Evolutionary conservation across 2,797 vertebrate species (phyloP).

Genomic region (Valencia hispanica): DNA sequence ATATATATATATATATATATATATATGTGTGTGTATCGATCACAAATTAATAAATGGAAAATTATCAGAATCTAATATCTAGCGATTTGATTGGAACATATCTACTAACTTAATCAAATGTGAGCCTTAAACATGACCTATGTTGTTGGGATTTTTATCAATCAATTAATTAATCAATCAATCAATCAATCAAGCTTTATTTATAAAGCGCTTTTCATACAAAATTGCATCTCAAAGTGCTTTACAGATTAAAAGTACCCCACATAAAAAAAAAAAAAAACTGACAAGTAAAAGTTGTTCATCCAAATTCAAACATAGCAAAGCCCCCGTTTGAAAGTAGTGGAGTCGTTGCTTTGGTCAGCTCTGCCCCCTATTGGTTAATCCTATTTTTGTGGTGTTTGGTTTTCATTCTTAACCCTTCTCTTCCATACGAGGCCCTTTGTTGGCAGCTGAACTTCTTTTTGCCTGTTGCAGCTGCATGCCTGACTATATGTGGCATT

Average conservation of each 20-base stretch:
- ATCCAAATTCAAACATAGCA: neutral
- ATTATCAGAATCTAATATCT: neutral
- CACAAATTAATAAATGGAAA: neutral
- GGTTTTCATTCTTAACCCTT: conserved; percentile 27
- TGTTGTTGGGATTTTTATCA: neutral
- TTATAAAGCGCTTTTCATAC: no score
- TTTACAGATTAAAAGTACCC: no score
- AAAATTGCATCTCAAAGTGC: no score
- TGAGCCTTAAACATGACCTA: neutral
- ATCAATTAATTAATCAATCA: no score
- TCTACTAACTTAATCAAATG: neutral
- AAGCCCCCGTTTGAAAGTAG: neutral
- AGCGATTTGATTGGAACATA: neutral
- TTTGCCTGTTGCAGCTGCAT: conserved; percentile 58
- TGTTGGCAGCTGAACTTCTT: conserved; percentile 44
- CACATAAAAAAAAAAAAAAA: no score
- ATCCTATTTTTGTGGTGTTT: conserved; percentile 37
- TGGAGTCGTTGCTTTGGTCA: conserved; percentile 20
- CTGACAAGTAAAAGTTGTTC: neutral
- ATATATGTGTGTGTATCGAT: no score
- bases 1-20: no score
- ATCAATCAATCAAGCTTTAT: no score
- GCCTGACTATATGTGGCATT: conserved; percentile 39
- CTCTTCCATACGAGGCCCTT: conserved; percentile 15
- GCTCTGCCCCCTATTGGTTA: conserved; percentile 17